phyloP scores from a whole-genome alignment of 2,113 vertebrate species.

The Hystrix brachyura region DNA sequence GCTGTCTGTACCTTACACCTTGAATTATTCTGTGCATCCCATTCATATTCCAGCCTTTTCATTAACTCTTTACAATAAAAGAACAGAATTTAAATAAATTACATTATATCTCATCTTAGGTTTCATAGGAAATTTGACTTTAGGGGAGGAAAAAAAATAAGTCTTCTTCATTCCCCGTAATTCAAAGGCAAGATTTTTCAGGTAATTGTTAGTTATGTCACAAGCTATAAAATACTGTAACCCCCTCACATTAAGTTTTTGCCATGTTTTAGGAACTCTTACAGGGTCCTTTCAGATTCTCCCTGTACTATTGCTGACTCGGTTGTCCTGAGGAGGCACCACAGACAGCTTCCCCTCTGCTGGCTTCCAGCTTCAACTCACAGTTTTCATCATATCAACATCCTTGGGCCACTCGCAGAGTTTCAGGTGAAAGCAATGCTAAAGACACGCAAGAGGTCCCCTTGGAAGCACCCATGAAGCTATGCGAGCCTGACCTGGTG shows the following conservation, averaged over 20 bases:
- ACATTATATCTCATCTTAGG: slow-evolving; percentile 35
- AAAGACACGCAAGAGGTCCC: neutral
- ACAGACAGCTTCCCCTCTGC: neutral
- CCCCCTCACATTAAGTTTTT: neutral
- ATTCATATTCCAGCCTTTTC: slow-evolving; percentile 63
- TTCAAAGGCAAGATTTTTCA: neutral
- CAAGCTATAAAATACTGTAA: slow-evolving; percentile 7
- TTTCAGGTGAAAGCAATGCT: slow-evolving; percentile 6
- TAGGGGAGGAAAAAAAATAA: slow-evolving; percentile 28
- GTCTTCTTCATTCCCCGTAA: neutral
- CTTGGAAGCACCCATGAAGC: neutral
- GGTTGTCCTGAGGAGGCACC: neutral
- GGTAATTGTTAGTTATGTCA: neutral
- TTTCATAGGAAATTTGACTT: slow-evolving; percentile 66
- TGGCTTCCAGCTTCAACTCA: neutral
- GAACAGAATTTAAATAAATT: slow-evolving; percentile 66
- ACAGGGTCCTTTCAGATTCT: neutral
- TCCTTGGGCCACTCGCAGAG: neutral
- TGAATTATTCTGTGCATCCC: slow-evolving; percentile 32
- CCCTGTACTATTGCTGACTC: neutral
- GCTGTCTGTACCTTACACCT: slow-evolving; percentile 1
- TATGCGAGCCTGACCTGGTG: neutral
- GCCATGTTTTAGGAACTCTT: neutral
- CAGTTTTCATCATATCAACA: neutral
- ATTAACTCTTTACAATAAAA: slow-evolving; percentile 70